Evolutionary conservation across 2,113 vertebrate species (phyloP), one percentile per base, ranked within the genome.

Genomic region (Notechis scutatus): DNA sequence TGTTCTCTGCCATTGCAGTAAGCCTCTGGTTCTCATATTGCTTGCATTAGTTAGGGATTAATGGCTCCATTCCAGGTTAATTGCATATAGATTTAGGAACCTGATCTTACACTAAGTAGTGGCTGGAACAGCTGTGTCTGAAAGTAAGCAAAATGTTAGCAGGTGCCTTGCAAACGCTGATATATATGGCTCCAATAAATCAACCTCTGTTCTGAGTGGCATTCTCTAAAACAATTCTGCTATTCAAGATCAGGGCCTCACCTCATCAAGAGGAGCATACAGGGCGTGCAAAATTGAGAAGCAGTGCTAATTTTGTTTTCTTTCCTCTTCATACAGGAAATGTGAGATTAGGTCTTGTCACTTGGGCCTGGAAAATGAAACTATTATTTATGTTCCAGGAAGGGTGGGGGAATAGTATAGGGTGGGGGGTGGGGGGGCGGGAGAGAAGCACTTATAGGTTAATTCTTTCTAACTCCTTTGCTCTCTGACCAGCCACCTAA

Each of bases 41-140:
- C 89, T 92, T 42, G 18, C 89, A 90, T 93, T 88, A 94, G 47
- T 54, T 61, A 85, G 55, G 92, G 86, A 85, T 54, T 92, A 92
- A 93, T 90, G 81, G 89, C 86, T 87, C 89, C 92, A 93, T 93
- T 93, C 92, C 92, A 93, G 92, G 92, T 93, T 93, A 93, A 90
- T 90, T 93, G 92, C 89, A 87, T 93, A 93, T 93, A 90, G 92
- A 93, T 93, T 93, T 93, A 90, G 89, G 92, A 93, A 93, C 92
- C 56, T 93, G 92, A 93, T 93, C 92, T 90, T 93, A 87, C 56
- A 42, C 92, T 93, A 93, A 93, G 89, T 93, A 69, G 59, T 6
- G 88, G 52, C 81, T 87, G 59, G 59, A 94, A 94, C 81, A 90
- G 93, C 81, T 92, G 89, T 90, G 89, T 50, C 88, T 87, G 81